Base-by-base conservation (phyloP, 35 echinoderm and acorn worm species). In the Holothuria glaberrima region DNA sequence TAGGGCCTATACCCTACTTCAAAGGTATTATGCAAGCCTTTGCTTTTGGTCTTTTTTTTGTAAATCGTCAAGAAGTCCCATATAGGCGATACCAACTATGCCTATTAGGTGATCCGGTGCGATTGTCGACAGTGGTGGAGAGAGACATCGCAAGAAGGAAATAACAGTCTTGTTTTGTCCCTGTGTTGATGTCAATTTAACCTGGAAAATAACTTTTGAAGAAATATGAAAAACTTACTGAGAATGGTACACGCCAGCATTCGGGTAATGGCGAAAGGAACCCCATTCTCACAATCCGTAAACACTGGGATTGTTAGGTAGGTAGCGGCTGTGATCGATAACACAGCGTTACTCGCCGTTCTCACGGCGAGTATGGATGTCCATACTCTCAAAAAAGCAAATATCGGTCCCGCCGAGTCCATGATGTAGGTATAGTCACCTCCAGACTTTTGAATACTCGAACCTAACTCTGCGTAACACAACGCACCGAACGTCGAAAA, bases 391-490 rank as follows among this genome's bases (percentile, higher is more conserved):
- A 97, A 64, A 46, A 97, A 97, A 25, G 90, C 95, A 33, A 89
- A 86, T 21, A 97, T 44, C 3, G 89, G 85, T 17, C 92, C 90
- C 16, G 88, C 91, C 13, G 86, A 81, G 19, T 97, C 90, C 68
- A 91, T 71, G 38, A 94, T 80, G 88, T 88, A 97, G 3, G 87
- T 86, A 58, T 91, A 97, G 58, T 97, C 95, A 19, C 95, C 95
- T 34, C 95, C 92, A 38, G 95, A 97, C 46, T 94, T 97, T 19
- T 80, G 69, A 35, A 94, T 88, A 13, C 63, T 92, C 16, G 92
- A 88, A 19, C 95, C 95, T 4, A 97, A 86, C 41, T 97, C 95
- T 27, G 90, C 92, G 50, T 97, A 97, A 75, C 95, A 91, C 24
- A 97, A 59, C 12, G 92, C 95, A 3, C 95, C 95, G 20, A 97